Conservation (phyloP, 1,140 invertebrate species). For the Drosophila tristis region DNA sequence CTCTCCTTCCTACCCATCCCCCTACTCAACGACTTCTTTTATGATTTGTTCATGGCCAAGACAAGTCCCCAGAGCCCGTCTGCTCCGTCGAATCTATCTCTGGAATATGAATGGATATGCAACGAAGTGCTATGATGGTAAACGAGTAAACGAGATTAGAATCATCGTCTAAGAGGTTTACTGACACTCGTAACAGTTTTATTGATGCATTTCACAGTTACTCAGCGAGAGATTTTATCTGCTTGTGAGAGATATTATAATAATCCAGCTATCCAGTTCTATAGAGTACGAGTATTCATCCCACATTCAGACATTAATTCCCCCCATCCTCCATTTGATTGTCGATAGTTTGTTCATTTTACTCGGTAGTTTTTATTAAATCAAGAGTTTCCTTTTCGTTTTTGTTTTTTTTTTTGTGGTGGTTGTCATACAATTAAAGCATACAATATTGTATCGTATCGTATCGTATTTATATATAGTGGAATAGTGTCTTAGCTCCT, state of each 20-base stretch:
- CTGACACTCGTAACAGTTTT: too few relatives aligned
- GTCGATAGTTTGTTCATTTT: conserved; percentile 28
- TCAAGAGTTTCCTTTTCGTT: conserved; percentile 59
- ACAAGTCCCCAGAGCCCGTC: conserved; percentile 5
- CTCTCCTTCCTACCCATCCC: too few relatives aligned
- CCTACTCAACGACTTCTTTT: conserved; percentile 25
- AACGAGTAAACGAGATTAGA: background rate
- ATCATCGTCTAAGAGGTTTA: too few relatives aligned
- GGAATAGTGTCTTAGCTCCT: conserved; percentile 49
- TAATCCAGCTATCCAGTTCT: too few relatives aligned
- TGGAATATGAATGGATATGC: conserved; percentile 18
- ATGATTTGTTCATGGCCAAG: conserved; percentile 18
- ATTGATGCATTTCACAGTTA: too few relatives aligned
- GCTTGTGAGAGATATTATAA: too few relatives aligned
- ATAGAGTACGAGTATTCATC: too few relatives aligned
- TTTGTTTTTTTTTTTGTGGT: conserved; percentile 36
- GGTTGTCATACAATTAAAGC: conserved; percentile 81
- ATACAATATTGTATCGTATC: conserved; percentile 58
- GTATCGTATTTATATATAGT: conserved; percentile 39
- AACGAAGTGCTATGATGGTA: conserved; percentile 2
- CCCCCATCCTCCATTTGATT: background rate
- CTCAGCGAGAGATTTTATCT: too few relatives aligned
- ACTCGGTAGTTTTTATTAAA: conserved; percentile 72
- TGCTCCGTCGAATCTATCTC: too few relatives aligned
- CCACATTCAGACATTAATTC: too few relatives aligned